Base-by-base conservation (phyloP, 2,113 vertebrate genomes). In the Columba janthina region DNA sequence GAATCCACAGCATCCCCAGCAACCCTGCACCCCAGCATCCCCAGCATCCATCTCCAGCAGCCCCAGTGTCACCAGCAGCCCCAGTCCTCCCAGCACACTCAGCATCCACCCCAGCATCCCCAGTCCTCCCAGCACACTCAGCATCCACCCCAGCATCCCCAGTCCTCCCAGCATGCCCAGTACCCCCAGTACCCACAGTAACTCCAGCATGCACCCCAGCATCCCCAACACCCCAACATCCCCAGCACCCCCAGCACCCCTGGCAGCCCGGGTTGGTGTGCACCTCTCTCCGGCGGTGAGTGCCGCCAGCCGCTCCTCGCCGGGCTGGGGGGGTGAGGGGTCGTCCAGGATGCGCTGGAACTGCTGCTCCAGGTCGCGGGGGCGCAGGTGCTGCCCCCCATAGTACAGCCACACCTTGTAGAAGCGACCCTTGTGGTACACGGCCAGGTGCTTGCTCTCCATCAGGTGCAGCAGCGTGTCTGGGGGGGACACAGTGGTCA, bases 311-410 rank as follows among this genome's bases (percentile, higher is more conserved):
- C 95, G 98, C 64, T 99, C 97, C 93, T 99, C 99, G 10, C 99
- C 99, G 1, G 98, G 98, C 96, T 98, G 98, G 0, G 99, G 98
- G 2, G 98, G 97, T 3, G 98, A 97, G 10, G 98, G 97, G 34
- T 99, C 98, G 0, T 98, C 98, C 85, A 99, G 98, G 95, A 99
- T 99, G 84, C 97, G 97, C 97, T 99, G 99, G 97, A 99, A 99
- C 95, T 99, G 99, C 82, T 97, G 90, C 97, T 99, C 98, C 61
- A 99, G 97, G 96, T 99, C 99, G 0, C 98, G 97, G 28, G 99
- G 99, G 32, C 92, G 85, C 61, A 99, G 98, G 79, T 98, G 97
- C 28, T 98, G 97, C 34, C 98, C 98, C 19, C 98, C 98, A 2
- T 98, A 97, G 78, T 99, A 99, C 12, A 99, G 96, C 98, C 99